Base-by-base conservation (phyloP, 2,797 vertebrate species). In the Semaprochilodus insignis region DNA sequence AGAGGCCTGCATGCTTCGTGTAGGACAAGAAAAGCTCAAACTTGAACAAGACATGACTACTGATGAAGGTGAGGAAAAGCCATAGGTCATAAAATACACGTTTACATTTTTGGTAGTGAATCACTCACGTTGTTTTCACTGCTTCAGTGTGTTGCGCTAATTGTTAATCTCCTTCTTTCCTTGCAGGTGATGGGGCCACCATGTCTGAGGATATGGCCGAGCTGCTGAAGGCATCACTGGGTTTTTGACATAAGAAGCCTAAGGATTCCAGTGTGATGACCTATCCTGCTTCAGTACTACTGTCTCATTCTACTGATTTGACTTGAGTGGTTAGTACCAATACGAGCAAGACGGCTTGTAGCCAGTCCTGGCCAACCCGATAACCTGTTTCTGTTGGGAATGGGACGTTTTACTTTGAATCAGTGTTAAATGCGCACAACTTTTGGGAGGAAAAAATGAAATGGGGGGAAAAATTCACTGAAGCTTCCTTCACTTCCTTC, bases 1-100 rank as follows among this genome's bases (percentile, higher is more conserved):
- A 88, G 98, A 99, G 89, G 97, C 97, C 91, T 93, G 95, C 78
- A 99, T 99, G 93, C 94, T 99, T 82, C 96, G 95, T 88, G 92
- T 98, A 81, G 95, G 96, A 85, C 95, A 98, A 86, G 97, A 96
- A 88, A 99, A 99, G 85, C 87, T 99, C 85, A 97, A 96, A 88
- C 93, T 99, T 87, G 97, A 99, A 78, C 96, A 99, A 91, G 97
- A 99, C 88, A 98, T 99, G 97, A 99, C 97, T 8, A 90, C 94
- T 74, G 97, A 97, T 85, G 87, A 94, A 82, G 95, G 98, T 98
- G 88, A 94, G 94, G 83, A 65, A n/a, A n/a, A 34, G 4, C 17
- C 19, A 14, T 62, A 15, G 4, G 16, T 44, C 11, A 23, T 23
- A 3, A n/a, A 36, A 21, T 19, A 6, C 21, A 8, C 31, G 40